Base-by-base conservation (phyloP, 2,888 invertebrate species). In the Eristalis pertinax region DNA sequence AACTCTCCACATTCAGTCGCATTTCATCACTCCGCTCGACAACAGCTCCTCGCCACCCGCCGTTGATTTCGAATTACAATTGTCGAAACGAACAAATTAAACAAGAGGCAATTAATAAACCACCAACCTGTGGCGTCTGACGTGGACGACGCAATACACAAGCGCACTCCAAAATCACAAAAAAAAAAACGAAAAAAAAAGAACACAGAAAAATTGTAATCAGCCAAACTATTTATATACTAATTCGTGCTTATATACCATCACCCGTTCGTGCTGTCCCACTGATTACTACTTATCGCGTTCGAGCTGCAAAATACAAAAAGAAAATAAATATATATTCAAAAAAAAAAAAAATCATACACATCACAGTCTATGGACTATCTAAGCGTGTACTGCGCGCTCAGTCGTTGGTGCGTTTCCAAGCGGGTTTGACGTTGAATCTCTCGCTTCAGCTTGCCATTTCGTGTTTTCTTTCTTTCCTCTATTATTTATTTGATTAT, bases 341-440 rank as follows among this genome's bases (percentile, higher is more conserved):
- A 56, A 73, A 81, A 73, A 26, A 26, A 26, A 41, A 73, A 77
- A 73, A 43, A 19, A 22, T 70, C 73, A 79, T 84, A 72, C 65
- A 75, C 79, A 76, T 64, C 73, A 8, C 50, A 68, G 82, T 87
- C 83, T 87, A 76, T 76, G 83, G 79, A 76, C 72, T 76, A 79
- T 79, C 86, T 83, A 87, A 80, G 79, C 79, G 87, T 76, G 63
- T 80, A 67, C 72, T 43, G 63, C 76, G 68, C 76, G 68, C 70
- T 90, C 89, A 90, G 90, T 90, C 87, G 89, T 90, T 89, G 77
- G 89, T 90, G 89, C 81, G 88, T 86, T 90, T 89, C 81, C 90
- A 88, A 89, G 87, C 81, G 78, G 89, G 89, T 89, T 89, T 89
- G 89, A 90, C 90, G 90, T 90, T 80, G 69, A 73, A 72, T 80